Evolutionary conservation across 2,888 invertebrate species (phyloP).

Genomic region (Dastarcus helophoroides): DNA sequence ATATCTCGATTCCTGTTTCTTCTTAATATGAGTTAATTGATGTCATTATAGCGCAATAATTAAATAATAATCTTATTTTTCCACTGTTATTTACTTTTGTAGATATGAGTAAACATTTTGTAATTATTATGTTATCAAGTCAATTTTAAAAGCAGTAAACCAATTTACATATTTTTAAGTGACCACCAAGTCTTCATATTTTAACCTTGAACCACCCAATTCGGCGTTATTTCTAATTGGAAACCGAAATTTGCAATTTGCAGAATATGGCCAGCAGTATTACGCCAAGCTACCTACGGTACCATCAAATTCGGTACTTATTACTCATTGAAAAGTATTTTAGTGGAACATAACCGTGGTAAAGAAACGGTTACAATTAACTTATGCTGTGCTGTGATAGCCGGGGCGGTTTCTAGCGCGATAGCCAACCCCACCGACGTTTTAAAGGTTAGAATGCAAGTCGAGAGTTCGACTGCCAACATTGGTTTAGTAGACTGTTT

Average conservation of each 20-base stretch:
- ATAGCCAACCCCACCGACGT: conserved; percentile 95
- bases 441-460: conserved; percentile 91
- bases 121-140: too few relatives aligned
- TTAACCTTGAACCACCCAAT: too few relatives aligned
- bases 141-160: too few relatives aligned
- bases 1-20: too few relatives aligned
- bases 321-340: conserved; percentile 70
- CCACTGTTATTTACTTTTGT: too few relatives aligned
- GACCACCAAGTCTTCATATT: too few relatives aligned
- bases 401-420: conserved; percentile 86
- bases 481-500: conserved; percentile 64
- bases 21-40: too few relatives aligned
- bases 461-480: conserved; percentile 43
- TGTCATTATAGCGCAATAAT: too few relatives aligned
- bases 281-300: conserved; percentile 90
- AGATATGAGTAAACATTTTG: too few relatives aligned
- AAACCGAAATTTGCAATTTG: conserved; percentile 14
- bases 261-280: conserved; percentile 85
- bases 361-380: conserved; percentile 51
- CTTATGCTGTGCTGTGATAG: conserved; percentile 71
- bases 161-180: too few relatives aligned
- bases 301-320: conserved; percentile 95
- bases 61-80: too few relatives aligned
- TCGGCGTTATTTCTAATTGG: too few relatives aligned
- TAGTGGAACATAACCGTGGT: conserved; percentile 45